Conservation (phyloP, 2,888 invertebrate genomes). For the Helobdella robusta region DNA sequence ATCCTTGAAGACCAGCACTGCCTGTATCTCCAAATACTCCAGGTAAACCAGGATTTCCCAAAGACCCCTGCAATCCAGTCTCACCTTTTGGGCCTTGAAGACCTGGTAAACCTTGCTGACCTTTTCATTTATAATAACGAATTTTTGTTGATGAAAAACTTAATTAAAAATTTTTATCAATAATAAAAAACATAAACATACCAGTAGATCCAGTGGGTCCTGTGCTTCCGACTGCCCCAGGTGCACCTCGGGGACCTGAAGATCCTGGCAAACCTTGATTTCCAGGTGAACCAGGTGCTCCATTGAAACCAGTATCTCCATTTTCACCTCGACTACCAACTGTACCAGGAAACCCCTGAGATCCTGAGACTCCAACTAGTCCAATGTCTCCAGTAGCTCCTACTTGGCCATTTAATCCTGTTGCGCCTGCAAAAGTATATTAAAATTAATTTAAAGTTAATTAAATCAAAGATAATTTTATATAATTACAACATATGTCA, state of each 20-base stretch:
- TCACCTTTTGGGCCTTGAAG: conserved; percentile 5
- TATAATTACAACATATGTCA: too few relatives aligned
- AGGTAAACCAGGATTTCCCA: conserved; percentile 8
- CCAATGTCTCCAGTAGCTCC: conserved; percentile 7
- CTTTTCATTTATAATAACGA: too few relatives aligned
- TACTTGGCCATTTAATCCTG: background rate
- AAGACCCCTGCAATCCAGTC: background rate
- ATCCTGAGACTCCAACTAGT: background rate
- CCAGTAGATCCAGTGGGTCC: conserved; percentile 19
- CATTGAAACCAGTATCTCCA: conserved; percentile 5
- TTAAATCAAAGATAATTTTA: background rate
- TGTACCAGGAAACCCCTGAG: background rate
- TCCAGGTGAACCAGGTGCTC: conserved; percentile 9
- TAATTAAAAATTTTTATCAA: too few relatives aligned
- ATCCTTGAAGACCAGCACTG: background rate
- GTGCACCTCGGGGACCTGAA: background rate
- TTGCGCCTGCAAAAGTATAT: background rate
- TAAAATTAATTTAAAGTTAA: background rate
- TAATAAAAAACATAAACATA: too few relatives aligned
- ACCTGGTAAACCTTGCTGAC: background rate
- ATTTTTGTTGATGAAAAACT: too few relatives aligned
- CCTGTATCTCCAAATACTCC: conserved; percentile 11
- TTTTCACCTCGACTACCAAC: background rate
- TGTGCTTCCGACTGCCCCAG: background rate
- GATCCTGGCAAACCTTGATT: background rate